Evolutionary conservation across 2,888 invertebrate genomes (phyloP), one percentile per base, ranked within the genome.

Genomic region (Amblyjoppa proteus): DNA sequence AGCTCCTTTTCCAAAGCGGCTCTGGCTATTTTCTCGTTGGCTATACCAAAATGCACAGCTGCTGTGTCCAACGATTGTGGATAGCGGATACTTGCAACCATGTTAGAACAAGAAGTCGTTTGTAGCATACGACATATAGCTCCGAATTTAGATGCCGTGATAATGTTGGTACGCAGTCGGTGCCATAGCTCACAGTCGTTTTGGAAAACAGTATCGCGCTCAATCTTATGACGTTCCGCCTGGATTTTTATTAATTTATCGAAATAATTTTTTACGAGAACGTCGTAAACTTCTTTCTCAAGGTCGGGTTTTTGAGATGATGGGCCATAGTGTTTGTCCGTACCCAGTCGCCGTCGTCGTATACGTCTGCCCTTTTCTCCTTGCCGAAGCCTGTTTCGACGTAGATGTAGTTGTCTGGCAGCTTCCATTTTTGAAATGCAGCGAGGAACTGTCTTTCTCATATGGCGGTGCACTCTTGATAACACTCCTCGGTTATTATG

Each of bases 401-500:
- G 9, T 2, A 74, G 41, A 5, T 38, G 4, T 2, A 16, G 4
- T n/a, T 51, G 51, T n/a, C 75, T 25, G 4, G n/a, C 3, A n/a
- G 16, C 28, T 9, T 77, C 85, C 83, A 81, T 77, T 73, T 51
- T 38, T 1, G 20, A 45, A 7, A 84, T 70, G n/a, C 64, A 28
- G 5, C 13, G n/a, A 4, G 80, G 77, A 66, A 84, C 28, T n/a
- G 3, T 13, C 2, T 9, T 31, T 0, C 53, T 34, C 45, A 20
- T 16, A 1, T 53, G 11, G 1, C 7, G 16, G 41, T 73, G 28
- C 2, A 86, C 2, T 41, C 41, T 79, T 0, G 85, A 80, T 41
- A 86, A 34, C 11, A 58, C 64, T 3, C 25, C 92, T 83, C 84
- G 87, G 28, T 88, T 89, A 28, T 93, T 92, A 81, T 90, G 91